Evolutionary conservation across 2,113 vertebrate species (phyloP), one percentile per base, ranked within the genome.

Genomic region (Phodopus roborovskii): DNA sequence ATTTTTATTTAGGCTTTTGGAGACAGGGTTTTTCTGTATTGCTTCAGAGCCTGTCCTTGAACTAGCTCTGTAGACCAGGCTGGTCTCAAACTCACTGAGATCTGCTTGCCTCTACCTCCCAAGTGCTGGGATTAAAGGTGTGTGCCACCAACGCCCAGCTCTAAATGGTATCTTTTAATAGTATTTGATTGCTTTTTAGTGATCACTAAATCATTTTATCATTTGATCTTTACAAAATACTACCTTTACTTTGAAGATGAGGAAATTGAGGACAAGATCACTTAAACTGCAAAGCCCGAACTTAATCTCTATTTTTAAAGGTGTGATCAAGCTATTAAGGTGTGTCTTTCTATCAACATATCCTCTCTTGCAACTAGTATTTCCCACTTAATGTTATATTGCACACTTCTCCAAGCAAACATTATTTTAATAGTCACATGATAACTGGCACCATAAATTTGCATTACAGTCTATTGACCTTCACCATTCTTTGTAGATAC

Each of bases 151-250:
- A 45, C 6, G 45, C 45, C 6, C 45, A 45, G 45, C 45, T 45
- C 45, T 45, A 45, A 45, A 45, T 45, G 11, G 84, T 26, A 88
- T 89, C 86, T 71, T 62, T 68, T 20, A 42, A 39, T 96, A 58
- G 60, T 39, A 86, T 68, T 81, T 94, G 26, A 85, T 89, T 86
- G 62, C 50, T 94, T 66, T 62, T 85, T 82, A 73, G 7, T 83
- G 48, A 20, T 97, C 26, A 86, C 11, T 9, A 82, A 56, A n/a
- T 77, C 10, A 78, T 78, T 96, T 95, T 42, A 77, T 90, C n/a
- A 92, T 86, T 64, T 94, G n/a, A 91, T 74, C 19, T 71, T 79
- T 58, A 75, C 36, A 50, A 88, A 95, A 78, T 26, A 45, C 45
- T 48, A 20, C 9, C 56, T 95, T 87, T 91, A 82, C 90, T 92